A percentile compares a stretch with the other conserved stretches of the same genome.
phyloP scores from a whole-genome alignment of 2,888 invertebrate genomes.

The Coenonympha glycerion region DNA sequence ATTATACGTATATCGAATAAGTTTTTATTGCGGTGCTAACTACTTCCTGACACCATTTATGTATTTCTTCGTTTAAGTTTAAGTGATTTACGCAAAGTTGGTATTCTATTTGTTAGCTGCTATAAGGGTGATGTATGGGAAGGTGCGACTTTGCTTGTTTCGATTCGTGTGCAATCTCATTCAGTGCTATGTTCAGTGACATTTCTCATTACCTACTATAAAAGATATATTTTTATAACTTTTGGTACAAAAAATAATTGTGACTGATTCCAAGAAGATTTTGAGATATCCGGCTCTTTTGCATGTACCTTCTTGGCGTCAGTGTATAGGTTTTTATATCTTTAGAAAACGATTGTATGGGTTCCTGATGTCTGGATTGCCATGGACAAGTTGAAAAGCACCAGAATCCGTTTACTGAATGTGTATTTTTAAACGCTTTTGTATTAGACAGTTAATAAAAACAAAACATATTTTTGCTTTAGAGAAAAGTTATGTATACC shows the following conservation, averaged over 20 bases:
- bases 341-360: constrained; percentile 8
- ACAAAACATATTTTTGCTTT: not conserved
- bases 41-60: constrained; percentile 57
- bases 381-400: not conserved
- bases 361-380: constrained; percentile 9
- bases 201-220: constrained; percentile 14
- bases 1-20: constrained; percentile 50
- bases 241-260: constrained; percentile 22
- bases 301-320: constrained; percentile 9
- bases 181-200: constrained; percentile 20
- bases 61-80: constrained; percentile 51
- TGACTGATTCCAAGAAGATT: constrained; percentile 19
- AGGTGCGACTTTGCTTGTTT: constrained; percentile 19
- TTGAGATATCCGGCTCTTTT: not conserved
- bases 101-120: constrained; percentile 29
- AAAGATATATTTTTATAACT: constrained; percentile 27
- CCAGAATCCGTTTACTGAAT: not conserved
- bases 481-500: constrained; percentile 13
- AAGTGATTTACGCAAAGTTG: constrained; percentile 46
- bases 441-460: not conserved
- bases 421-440: constrained; percentile 1
- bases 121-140: constrained; percentile 9
- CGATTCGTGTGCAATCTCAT: constrained; percentile 23
- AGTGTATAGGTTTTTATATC: constrained; percentile 12
- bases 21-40: constrained; percentile 64